Percentiles rank a stretch among this genome's conserved stretches.
Evolutionary conservation across 2,113 vertebrate genomes (phyloP).

Genomic region (Hypomesus transpacificus): DNA sequence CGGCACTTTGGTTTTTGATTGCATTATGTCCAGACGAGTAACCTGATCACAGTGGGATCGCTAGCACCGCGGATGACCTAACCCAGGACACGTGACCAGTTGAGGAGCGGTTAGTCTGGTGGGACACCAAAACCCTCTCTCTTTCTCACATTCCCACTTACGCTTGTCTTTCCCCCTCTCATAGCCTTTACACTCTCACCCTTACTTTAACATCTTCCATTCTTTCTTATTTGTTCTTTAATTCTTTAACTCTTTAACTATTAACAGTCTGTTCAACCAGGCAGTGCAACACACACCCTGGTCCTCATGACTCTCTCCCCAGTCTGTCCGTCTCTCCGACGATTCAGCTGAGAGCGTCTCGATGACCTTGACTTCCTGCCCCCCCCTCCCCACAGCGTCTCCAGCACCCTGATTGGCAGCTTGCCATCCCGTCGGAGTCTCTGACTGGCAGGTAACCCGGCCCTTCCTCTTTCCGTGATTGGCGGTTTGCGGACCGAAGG

Average conservation of each 20-base stretch:
- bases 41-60: slow-evolving; percentile 53
- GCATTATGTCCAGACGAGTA: slow-evolving; percentile 48
- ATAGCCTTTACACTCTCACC: neutral
- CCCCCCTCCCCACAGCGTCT: neutral
- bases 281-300: neutral
- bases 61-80: slow-evolving; percentile 39
- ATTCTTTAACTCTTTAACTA: neutral
- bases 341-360: slow-evolving; percentile 6
- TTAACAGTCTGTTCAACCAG: neutral
- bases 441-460: slow-evolving; percentile 32
- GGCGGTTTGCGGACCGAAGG: slow-evolving; percentile 24
- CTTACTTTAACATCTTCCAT: neutral
- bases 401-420: slow-evolving; percentile 21
- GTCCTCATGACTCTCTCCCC: too few species aligned
- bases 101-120: slow-evolving; percentile 23
- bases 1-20: slow-evolving; percentile 46
- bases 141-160: neutral
- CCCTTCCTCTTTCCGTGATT: slow-evolving; percentile 36
- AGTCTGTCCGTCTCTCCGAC: too few species aligned
- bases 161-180: neutral
- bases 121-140: neutral
- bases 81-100: slow-evolving; percentile 7
- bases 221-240: neutral
- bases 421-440: slow-evolving; percentile 33
- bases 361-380: slow-evolving; percentile 42